Evolutionary conservation across 1,140 invertebrate species (phyloP), one percentile per base, ranked within the genome.

Genomic region (Hypothenemus hampei): DNA sequence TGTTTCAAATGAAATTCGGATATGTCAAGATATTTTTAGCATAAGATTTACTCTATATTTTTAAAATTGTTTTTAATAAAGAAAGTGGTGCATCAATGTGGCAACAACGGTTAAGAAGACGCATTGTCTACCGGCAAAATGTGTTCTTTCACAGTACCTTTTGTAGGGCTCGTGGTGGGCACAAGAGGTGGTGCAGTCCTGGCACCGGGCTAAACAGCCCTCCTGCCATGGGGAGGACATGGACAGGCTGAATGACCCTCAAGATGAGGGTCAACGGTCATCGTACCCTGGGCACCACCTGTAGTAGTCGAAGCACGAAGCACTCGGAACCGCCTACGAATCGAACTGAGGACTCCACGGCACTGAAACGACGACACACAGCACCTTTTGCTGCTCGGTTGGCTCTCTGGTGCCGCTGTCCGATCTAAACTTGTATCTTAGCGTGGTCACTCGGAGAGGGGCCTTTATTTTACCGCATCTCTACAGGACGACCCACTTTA

Each of bases 221-320:
- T 62, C 64, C 33, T 61, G 59, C 60, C 60, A 60, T 49, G 61
- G 64, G 57, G 48, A 51, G 57, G 55, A 47, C 55, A 57, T 57
- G 47, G 33, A n/a, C n/a, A n/a, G 36, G 36, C 35, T 16, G 31
- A 26, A 31, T 31, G 54, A 57, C 54, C 46, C 54, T 24, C 48
- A 45, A n/a, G n/a, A n/a, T 18, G 39, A 39, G 47, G 46, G 55
- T 57, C 55, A 57, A 50, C 47, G 54, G 54, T 57, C 54, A 57
- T 57, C 47, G 54, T 57, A 48, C 45, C 33, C n/a, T n/a, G 45
- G 36, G 33, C n/a, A 48, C 45, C 54, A 57, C 54, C 54, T 57
- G 45, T 57, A 35, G n/a, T n/a, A n/a, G 45, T 48, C 21, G 19
- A 36, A 36, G 29, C 45, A 48, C 45, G 29, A 48, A 48, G 45